Percentiles rank a stretch among this genome's conserved stretches.
phyloP scores from a whole-genome alignment of 2,888 invertebrate species.

The Drosophila picticornis region DNA sequence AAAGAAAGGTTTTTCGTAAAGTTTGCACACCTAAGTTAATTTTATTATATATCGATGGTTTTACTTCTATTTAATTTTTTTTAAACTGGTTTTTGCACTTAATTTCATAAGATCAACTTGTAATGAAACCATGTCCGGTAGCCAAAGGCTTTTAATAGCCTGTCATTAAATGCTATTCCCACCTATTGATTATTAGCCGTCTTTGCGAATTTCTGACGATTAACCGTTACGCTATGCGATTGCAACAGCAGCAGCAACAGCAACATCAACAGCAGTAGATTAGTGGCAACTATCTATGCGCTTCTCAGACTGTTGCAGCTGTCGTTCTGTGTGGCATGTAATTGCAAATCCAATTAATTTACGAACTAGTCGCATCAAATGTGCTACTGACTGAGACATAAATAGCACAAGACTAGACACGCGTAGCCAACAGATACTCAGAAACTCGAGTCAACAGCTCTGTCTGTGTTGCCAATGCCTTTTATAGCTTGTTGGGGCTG shows the following conservation, averaged over 20 bases:
- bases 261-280: conserved; percentile 21
- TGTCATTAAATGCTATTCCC: neutral
- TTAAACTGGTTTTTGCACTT: neutral
- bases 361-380: conserved; percentile 76
- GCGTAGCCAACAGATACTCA: conserved; percentile 39
- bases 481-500: conserved; percentile 36
- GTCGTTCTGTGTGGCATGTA: conserved; percentile 58
- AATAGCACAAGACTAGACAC: conserved; percentile 69
- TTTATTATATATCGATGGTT: neutral
- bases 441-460: conserved; percentile 4
- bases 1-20: neutral
- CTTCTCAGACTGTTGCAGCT: conserved; percentile 26
- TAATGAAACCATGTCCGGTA: neutral
- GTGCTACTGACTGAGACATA: conserved; percentile 77
- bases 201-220: conserved; percentile 14
- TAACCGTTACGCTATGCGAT: conserved; percentile 7
- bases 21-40: neutral
- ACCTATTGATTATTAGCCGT: conserved; percentile 21
- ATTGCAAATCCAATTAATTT: conserved; percentile 82
- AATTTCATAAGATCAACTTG: neutral
- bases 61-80: neutral
- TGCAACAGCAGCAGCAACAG: conserved; percentile 13
- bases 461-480: conserved; percentile 26
- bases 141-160: neutral
- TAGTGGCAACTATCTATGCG: conserved; percentile 46